These are phyloP conservation scores for Telmatochromis sp. DNA, from an alignment of 2,113 vertebrate genomes.

Conservation along the genomic window DNA sequence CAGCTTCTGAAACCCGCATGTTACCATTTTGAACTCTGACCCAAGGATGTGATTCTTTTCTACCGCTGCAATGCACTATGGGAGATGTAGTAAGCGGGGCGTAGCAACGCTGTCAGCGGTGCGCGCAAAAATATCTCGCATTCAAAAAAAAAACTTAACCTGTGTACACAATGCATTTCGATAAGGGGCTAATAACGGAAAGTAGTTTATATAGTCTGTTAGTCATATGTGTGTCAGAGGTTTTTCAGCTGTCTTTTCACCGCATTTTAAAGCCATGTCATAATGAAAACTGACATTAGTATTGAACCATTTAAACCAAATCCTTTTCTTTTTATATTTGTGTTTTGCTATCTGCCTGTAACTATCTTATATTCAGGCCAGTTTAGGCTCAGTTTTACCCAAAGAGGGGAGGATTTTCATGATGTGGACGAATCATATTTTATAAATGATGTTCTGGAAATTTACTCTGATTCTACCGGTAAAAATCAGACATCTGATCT, in stretches of 20 bases:
- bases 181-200: neutral
- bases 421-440: neutral
- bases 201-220: neutral
- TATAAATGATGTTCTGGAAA: neutral
- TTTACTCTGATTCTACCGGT: neutral
- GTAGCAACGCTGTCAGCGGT: neutral
- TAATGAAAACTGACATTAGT: neutral
- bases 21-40: constrained; percentile 34
- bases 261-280: accelerated
- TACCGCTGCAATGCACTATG: constrained; percentile 34
- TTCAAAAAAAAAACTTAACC: neutral
- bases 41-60: constrained; percentile 1
- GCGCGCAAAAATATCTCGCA: accelerated
- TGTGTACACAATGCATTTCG: neutral
- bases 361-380: accelerated
- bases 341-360: neutral
- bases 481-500: accelerated
- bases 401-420: neutral
- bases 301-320: neutral
- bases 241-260: neutral
- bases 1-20: constrained; percentile 11
- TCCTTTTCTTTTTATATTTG: neutral
- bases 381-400: accelerated
- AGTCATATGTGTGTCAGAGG: neutral
- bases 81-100: constrained; percentile 40